phyloP scores from a whole-genome alignment of 2,113 vertebrate species.

The Uropsilus gracilis region DNA sequence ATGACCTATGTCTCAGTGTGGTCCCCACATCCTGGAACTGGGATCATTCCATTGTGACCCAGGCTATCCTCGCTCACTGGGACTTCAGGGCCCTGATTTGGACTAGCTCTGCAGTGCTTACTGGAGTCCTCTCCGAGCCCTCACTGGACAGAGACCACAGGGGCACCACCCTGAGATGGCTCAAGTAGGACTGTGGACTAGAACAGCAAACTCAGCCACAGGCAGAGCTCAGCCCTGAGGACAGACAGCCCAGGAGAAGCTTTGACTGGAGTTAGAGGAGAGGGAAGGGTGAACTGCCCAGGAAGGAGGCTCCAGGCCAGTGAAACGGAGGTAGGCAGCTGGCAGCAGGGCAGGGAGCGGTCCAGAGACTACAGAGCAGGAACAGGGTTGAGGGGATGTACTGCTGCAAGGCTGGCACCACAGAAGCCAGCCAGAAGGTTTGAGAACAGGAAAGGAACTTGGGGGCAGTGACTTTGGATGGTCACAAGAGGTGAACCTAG shows the following conservation, averaged over 20 bases:
- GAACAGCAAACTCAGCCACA: neutral
- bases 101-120: rapidly evolving
- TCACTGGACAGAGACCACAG: neutral
- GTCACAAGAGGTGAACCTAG: neutral
- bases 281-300: neutral
- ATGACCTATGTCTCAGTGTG: neutral
- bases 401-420: neutral
- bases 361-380: neutral
- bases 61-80: neutral
- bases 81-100: neutral
- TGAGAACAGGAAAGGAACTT: neutral
- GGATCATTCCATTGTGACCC: neutral
- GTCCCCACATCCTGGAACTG: neutral
- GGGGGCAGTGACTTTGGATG: neutral
- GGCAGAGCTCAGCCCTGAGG: neutral
- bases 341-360: too few species aligned
- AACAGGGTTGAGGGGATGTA: too few species aligned
- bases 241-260: neutral
- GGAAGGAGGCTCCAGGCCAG: neutral
- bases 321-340: neutral
- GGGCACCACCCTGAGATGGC: neutral
- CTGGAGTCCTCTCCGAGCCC: neutral
- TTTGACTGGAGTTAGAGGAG: rapidly evolving
- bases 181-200: neutral
- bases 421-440: rapidly evolving